These are phyloP conservation scores for Beris morrisii DNA, from an alignment of 2,888 invertebrate genomes.

Conservation along the genomic window DNA sequence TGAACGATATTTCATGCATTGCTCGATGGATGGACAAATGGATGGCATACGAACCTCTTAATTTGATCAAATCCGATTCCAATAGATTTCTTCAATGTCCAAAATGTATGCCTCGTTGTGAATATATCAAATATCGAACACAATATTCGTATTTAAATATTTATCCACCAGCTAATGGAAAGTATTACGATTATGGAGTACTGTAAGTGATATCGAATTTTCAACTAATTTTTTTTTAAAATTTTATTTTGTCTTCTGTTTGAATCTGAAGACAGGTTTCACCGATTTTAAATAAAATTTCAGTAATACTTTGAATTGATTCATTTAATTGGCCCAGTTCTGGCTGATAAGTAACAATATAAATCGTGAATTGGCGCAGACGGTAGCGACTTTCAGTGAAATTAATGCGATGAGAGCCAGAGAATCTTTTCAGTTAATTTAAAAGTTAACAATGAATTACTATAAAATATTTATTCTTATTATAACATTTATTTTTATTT, in stretches of 20 bases:
- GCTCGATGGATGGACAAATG: conserved; percentile 48
- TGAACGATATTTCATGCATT: conserved; percentile 49
- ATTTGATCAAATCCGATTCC: conserved; percentile 30
- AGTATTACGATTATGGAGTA: conserved; percentile 34
- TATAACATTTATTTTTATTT: too few species aligned
- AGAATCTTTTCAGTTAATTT: too few species aligned
- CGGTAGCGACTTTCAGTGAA: background rate
- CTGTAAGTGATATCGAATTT: conserved; percentile 36
- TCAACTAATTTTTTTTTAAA: background rate
- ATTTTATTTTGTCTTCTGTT: background rate
- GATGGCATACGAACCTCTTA: conserved; percentile 45
- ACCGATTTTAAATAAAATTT: too few species aligned
- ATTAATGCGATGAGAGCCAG: too few species aligned
- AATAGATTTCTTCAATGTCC: conserved; percentile 42
- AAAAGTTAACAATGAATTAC: too few species aligned
- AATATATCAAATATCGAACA: conserved; percentile 47
- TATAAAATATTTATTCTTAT: too few species aligned
- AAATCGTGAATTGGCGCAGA: background rate
- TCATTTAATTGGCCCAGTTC: background rate
- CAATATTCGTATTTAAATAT: conserved; percentile 45
- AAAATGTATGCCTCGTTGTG: conserved; percentile 49
- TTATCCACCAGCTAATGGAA: conserved; percentile 25
- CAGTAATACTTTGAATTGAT: background rate
- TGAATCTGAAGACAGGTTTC: too few species aligned
- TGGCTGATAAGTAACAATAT: background rate